phyloP scores from a whole-genome alignment of 37 sponge, comb jelly and placozoan species.

The Agelas oroides region DNA sequence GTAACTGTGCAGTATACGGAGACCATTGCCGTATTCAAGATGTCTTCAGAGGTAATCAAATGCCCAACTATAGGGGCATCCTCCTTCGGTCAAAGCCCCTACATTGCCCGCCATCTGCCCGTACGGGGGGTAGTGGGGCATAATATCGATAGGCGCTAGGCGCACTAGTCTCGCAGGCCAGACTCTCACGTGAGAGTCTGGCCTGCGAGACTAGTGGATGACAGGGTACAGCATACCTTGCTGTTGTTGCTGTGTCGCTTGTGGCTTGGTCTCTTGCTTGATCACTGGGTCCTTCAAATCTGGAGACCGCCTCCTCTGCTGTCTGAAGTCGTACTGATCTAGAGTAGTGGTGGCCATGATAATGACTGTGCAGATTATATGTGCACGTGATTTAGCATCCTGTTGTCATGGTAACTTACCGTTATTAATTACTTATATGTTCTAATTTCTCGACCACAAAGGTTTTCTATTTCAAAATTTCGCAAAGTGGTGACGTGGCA shows the following conservation, averaged over 20 bases:
- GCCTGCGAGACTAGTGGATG: too few relatives aligned
- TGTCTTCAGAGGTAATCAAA: too few relatives aligned
- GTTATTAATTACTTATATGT: too few relatives aligned
- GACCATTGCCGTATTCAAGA: too few relatives aligned
- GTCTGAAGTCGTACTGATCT: conserved; percentile 17
- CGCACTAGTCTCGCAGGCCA: too few relatives aligned
- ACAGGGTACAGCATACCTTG: neutral
- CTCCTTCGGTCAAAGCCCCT: too few relatives aligned
- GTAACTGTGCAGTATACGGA: too few relatives aligned
- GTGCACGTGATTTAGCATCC: neutral
- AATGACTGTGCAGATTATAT: neutral
- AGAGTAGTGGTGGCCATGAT: neutral
- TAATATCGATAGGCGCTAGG: too few relatives aligned
- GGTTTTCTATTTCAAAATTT: neutral
- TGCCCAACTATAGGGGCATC: too few relatives aligned
- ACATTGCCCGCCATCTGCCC: too few relatives aligned
- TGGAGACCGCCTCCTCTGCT: neutral
- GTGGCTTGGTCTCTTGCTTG: neutral
- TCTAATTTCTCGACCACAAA: neutral
- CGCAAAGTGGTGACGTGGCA: conserved; percentile 19
- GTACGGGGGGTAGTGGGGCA: too few relatives aligned
- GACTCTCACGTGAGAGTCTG: too few relatives aligned
- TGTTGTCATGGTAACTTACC: neutral
- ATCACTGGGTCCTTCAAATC: neutral
- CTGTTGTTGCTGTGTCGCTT: neutral